Evolutionary conservation across 2,113 vertebrate genomes (phyloP).

Genomic region (Thalassoma bifasciatum): DNA sequence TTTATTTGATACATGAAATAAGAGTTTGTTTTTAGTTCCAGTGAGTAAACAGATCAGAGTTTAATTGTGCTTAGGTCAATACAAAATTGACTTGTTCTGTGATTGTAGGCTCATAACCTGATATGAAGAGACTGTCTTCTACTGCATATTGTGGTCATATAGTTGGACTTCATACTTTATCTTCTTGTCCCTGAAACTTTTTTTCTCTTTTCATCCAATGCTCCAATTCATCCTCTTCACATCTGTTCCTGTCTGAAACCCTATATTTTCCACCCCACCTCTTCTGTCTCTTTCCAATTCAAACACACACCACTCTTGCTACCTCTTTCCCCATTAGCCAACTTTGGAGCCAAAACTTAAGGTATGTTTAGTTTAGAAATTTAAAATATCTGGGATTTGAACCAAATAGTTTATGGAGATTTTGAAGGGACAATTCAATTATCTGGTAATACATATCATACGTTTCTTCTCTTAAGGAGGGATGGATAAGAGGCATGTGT

Average conservation of each 20-base stretch:
- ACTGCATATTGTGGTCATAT: not conserved
- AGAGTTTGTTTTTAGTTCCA: constrained; percentile 9
- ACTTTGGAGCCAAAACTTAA: constrained; percentile 74
- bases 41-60: constrained; percentile 27
- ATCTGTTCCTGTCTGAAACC: not conserved
- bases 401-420: not conserved
- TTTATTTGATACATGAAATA: constrained; percentile 23
- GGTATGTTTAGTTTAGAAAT: constrained; percentile 54
- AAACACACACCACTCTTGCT: constrained; percentile 5
- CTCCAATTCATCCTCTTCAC: not conserved
- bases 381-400: not conserved
- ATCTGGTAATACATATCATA: not conserved
- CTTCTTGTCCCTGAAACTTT: constrained; percentile 24
- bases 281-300: constrained; percentile 11
- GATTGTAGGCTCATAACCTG: not conserved
- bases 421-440: not conserved
- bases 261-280: not conserved
- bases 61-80: constrained; percentile 23
- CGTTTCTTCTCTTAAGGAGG: not conserved
- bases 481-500: not conserved
- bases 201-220: constrained; percentile 3
- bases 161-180: constrained; percentile 9
- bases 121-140: not conserved
- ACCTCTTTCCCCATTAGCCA: constrained; percentile 46
- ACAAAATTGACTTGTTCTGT: not conserved